These are phyloP conservation scores for Ceyx melanurus DNA, from an alignment of 2,113 vertebrate genomes.

Conservation along the genomic window DNA sequence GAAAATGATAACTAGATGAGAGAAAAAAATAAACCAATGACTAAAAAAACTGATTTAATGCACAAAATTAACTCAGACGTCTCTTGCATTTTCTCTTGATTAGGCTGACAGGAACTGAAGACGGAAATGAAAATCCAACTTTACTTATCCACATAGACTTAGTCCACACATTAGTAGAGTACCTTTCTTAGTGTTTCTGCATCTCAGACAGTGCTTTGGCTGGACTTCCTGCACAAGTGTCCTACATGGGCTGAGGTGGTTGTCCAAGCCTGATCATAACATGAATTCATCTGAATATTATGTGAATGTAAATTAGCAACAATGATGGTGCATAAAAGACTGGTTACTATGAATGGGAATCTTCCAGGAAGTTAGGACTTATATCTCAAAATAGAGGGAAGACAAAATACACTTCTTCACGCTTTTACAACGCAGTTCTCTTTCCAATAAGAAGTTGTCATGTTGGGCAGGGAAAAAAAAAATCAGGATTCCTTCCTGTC, in stretches of 20 bases:
- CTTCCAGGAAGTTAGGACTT: background rate
- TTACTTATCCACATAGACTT: background rate
- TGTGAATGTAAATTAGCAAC: background rate
- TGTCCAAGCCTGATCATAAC: background rate
- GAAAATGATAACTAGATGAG: background rate
- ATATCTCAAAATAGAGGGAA: background rate
- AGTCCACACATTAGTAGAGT: background rate
- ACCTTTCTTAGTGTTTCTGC: background rate
- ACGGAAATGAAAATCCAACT: background rate
- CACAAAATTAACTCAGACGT: background rate
- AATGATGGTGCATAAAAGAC: background rate
- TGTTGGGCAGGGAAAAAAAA: background rate
- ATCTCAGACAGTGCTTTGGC: background rate
- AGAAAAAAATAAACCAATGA: slow-evolving; percentile 1
- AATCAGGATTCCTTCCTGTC: background rate
- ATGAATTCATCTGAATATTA: background rate
- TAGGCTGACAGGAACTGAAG: background rate
- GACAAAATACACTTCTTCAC: background rate
- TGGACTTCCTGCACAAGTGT: background rate
- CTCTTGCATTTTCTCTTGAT: slow-evolving; percentile 3
- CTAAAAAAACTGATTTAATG: background rate
- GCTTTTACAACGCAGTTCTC: background rate
- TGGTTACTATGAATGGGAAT: background rate
- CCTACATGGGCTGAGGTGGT: background rate
- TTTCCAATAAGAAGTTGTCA: background rate